Evolutionary conservation across 2,797 vertebrate species (phyloP), one percentile per base, ranked within the genome.

Genomic region (Cygnus olor): DNA sequence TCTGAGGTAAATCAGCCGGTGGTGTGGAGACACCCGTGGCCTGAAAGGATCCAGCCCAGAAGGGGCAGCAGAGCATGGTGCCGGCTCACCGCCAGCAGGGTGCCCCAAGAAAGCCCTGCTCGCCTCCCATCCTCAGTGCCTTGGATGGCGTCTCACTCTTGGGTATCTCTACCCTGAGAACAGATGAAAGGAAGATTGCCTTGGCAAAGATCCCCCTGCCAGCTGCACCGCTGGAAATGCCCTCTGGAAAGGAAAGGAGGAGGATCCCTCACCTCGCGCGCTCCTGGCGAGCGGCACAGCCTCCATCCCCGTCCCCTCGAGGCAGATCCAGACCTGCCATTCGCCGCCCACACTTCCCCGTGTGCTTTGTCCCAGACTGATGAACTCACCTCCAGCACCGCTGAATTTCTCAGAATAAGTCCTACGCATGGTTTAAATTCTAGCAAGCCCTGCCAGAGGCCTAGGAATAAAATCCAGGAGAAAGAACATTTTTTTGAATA

Each of bases 161-260:
- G 14, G 40, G 28, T 86, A 47, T 58, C 92, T 78, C 68, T 85
- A 47, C 32, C 61, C 61, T 80, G n/a, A 94, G 69, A 87, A 69
- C 42, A 91, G 66, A 93, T 54, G 65, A 89, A 88, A 93, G 63
- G 40, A 91, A 93, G 58, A 83, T 90, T 21, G 28, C 36, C 32
- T 90, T 89, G 81, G 95, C 86, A 95, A 85, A 90, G 36, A 83
- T 78, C 20, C 6, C 6, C 32, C 69, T 74, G 54, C 72, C 72
- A 90, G 72, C 76, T 90, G 84, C 84, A 87, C 34, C 4, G 0
- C 65, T 92, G 76, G 61, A 92, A 90, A 89, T 84, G 84, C 76
- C 93, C 89, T 93, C 88, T 96, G 95, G 90, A 93, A 79, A 6
- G 5, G 30, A 66, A 45, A 84, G 42, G 54, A 84, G 73, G 73